A percentile compares a stretch with the other conserved stretches of the same genome.
These are phyloP conservation scores for Catharus minimus DNA, from an alignment of 2,113 vertebrate genomes.

Conservation along the genomic window DNA sequence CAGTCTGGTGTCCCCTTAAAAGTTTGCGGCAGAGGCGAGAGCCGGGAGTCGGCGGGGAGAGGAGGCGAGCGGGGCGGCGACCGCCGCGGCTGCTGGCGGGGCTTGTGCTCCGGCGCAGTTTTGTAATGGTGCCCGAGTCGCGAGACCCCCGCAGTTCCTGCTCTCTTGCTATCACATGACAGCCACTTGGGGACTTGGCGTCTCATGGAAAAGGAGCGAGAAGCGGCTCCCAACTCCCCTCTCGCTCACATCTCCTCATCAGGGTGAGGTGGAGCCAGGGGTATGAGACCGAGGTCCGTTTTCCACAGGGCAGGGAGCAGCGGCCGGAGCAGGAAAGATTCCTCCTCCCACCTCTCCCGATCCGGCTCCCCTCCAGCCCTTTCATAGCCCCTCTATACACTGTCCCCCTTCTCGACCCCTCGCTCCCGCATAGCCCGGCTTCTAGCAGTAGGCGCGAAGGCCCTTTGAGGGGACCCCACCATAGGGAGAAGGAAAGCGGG, in stretches of 20 bases:
- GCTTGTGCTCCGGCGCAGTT: conserved; percentile 68
- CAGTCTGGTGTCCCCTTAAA: background rate
- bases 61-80: background rate
- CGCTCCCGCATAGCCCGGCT: background rate
- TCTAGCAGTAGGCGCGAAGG: background rate
- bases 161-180: conserved; percentile 86
- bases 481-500: background rate
- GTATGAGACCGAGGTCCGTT: background rate
- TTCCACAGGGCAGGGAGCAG: background rate
- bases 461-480: background rate
- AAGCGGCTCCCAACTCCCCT: background rate
- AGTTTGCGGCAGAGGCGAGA: background rate
- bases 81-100: conserved; percentile 11
- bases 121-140: conserved; percentile 80
- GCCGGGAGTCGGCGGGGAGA: background rate
- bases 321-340: background rate
- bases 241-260: background rate
- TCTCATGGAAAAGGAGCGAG: conserved; percentile 49
- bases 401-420: background rate
- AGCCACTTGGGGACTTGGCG: conserved; percentile 74
- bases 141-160: conserved; percentile 81
- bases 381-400: rapidly evolving
- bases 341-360: no score
- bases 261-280: conserved; percentile 12
- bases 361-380: background rate